These are phyloP conservation scores for Andrena trimmerana DNA, from an alignment of 2,888 invertebrate genomes.

Conservation along the genomic window DNA sequence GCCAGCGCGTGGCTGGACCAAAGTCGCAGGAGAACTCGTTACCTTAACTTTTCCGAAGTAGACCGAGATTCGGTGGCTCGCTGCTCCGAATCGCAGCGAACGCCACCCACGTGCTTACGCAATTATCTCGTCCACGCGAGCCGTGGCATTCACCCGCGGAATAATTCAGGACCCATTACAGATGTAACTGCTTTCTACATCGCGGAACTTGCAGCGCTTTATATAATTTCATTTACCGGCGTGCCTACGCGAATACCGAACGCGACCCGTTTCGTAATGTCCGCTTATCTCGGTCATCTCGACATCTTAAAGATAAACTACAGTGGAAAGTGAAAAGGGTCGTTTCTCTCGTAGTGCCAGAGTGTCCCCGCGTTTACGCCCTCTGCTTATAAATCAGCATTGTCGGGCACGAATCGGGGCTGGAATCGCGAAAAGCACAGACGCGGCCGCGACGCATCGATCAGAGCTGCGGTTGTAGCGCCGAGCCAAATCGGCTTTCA, in stretches of 20 bases:
- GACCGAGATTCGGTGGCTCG: not conserved
- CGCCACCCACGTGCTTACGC: slow-evolving; percentile 15
- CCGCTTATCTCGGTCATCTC: not conserved
- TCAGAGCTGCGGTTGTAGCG: slow-evolving; percentile 19
- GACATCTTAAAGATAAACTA: not conserved
- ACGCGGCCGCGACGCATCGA: not conserved
- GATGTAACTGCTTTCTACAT: slow-evolving; percentile 21
- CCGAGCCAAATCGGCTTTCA: slow-evolving; percentile 19
- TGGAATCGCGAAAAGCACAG: not conserved
- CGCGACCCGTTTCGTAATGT: not conserved
- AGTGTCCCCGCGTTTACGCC: not conserved
- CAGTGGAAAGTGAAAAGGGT: not conserved
- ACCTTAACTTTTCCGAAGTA: not conserved
- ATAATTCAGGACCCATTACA: not conserved
- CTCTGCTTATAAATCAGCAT: not conserved
- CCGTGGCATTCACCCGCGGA: slow-evolving; percentile 14
- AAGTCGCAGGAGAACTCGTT: not conserved
- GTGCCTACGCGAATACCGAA: not conserved
- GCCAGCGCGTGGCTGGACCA: not conserved
- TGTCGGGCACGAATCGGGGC: not conserved
- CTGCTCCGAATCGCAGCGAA: not conserved
- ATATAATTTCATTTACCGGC: slow-evolving; percentile 27
- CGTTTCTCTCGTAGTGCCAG: no score
- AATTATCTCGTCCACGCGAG: slow-evolving; percentile 5
- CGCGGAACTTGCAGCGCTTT: slow-evolving; percentile 1